A percentile compares a stretch with the other conserved stretches of the same genome.
Evolutionary conservation across 2,797 vertebrate genomes (phyloP).

Genomic region (Molossus molossus): DNA sequence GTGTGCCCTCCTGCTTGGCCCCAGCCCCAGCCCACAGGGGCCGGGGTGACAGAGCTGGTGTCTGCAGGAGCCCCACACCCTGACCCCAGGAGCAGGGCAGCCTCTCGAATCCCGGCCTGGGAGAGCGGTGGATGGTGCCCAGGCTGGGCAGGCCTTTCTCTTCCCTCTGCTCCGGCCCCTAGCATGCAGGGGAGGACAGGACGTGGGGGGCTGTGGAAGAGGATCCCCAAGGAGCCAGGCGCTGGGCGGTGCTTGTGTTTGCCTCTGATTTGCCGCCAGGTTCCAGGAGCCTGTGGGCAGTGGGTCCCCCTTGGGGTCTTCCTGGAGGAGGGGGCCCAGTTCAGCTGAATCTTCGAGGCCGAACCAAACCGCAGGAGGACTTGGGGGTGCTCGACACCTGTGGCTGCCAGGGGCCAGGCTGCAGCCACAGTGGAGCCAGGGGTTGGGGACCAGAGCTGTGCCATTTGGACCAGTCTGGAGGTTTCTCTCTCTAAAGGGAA

Average conservation of each 20-base stretch:
- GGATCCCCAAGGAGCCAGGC: accelerated
- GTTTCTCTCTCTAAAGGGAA: neutral
- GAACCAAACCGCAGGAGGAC: neutral
- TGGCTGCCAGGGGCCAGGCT: neutral
- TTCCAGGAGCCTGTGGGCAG: neutral
- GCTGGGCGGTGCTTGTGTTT: accelerated
- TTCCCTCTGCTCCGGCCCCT: accelerated
- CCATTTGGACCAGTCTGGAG: neutral
- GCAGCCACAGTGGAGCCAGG: neutral
- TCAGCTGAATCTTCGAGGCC: neutral
- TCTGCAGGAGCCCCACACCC: too few species aligned
- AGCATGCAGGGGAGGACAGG: accelerated
- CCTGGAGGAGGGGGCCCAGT: neutral
- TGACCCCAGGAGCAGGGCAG: neutral
- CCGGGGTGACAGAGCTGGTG: too few species aligned
- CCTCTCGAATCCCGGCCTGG: neutral
- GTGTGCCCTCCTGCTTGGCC: neutral
- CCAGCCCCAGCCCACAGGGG: neutral
- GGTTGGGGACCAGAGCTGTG: neutral
- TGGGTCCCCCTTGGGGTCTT: neutral
- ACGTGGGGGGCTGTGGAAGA: neutral
- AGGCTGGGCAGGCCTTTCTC: neutral
- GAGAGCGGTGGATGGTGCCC: neutral
- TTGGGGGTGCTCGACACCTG: neutral
- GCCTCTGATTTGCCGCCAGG: neutral